These are phyloP conservation scores for Spermophilus dauricus DNA, from an alignment of 2,113 vertebrate species.

Conservation along the genomic window DNA sequence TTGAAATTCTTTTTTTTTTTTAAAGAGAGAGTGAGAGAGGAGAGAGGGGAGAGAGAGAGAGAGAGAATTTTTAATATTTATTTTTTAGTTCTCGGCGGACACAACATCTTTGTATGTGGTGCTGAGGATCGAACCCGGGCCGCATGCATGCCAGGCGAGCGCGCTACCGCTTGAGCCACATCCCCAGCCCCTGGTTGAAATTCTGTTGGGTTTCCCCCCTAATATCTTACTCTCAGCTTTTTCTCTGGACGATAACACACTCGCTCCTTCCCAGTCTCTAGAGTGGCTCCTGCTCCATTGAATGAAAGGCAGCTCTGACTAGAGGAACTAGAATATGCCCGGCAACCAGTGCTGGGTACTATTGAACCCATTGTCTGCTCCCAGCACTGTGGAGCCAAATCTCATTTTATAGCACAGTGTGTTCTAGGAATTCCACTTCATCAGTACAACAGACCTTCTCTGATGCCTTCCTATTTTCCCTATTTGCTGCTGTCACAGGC, in stretches of 20 bases:
- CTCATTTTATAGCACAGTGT: slow-evolving; percentile 79
- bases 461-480: slow-evolving; percentile 63
- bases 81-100: no score
- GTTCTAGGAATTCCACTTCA: slow-evolving; percentile 77
- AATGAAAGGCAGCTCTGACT: slow-evolving; percentile 69
- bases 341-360: slow-evolving; percentile 77
- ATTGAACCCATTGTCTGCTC: slow-evolving; percentile 76
- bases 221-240: not conserved
- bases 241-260: not conserved
- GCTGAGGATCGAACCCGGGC: no score
- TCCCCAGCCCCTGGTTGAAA: not conserved
- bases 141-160: no score
- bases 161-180: no score
- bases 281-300: slow-evolving; percentile 25
- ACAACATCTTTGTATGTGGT: no score
- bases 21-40: no score
- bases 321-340: slow-evolving; percentile 71
- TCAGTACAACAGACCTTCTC: slow-evolving; percentile 70
- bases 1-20: not conserved
- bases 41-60: no score
- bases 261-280: slow-evolving; percentile 10
- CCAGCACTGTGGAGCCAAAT: slow-evolving; percentile 72
- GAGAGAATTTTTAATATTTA: no score
- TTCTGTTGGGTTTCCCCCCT: not conserved
- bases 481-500: slow-evolving; percentile 65